Base-by-base conservation (phyloP, 2,888 invertebrate species). In the Amblyjoppa proteus region DNA sequence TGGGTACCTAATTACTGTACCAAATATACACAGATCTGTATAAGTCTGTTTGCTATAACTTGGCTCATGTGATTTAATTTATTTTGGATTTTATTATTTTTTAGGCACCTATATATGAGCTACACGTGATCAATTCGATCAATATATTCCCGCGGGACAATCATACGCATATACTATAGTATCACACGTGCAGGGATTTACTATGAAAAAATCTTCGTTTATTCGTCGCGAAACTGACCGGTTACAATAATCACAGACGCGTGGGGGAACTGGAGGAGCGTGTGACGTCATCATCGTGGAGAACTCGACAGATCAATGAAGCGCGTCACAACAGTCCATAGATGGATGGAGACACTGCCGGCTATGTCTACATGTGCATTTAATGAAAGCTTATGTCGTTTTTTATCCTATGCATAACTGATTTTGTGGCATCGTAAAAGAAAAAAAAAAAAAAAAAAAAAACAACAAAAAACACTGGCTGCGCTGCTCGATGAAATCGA, bases 221-320 rank as follows among this genome's bases (percentile, higher is more conserved):
- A 58, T 73, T 38, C 31, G 61, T 45, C 38, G 41, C 13, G 66
- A 71, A 74, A 16, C 61, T 58, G 38, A 76, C 71, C 61, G 69
- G 61, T 41, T 71, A 41, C 68, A 34, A 61, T 61, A 28, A 11
- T 45, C 11, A 45, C 13, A 71, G 64, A 51, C 69, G 85, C 87
- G 89, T 88, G 89, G 90, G 90, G 81, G 87, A 87, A 88, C 87
- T 61, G 79, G 89, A 89, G 69, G 66, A 34, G 66, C 49, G 83
- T 91, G 91, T 91, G 91, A 91, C 91, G 90, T 91, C 91, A 91
- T 76, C 87, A 80, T 82, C 76, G 87, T 81, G 86, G 84, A 86
- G 83, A 87, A 87, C 87, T 80, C 75, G 84, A 77, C 61, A 71
- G 82, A 85, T 85, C 85, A 85, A 85, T 82, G 85, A 71, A 85